These are phyloP conservation scores for Disparrhopalites patrizii DNA, from an alignment of 2,888 invertebrate species.

Conservation along the genomic window DNA sequence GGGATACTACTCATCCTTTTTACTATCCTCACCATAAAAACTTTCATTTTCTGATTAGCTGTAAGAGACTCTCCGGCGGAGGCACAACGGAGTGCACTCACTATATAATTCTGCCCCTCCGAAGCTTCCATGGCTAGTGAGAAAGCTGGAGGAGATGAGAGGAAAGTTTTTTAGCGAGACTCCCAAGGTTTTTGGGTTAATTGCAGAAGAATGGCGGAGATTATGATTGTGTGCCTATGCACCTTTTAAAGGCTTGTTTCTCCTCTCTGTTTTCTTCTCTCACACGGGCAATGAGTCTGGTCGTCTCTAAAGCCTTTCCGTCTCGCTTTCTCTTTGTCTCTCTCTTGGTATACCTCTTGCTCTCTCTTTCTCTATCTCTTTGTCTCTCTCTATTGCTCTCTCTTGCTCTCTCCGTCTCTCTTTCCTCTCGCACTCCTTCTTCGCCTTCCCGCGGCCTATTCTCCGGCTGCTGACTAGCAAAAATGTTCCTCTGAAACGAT, in stretches of 20 bases:
- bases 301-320: too few species aligned
- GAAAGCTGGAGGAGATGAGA: constrained; percentile 7
- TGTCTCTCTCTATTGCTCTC: constrained; percentile 4
- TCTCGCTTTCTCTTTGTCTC: too few species aligned
- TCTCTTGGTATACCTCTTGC: not conserved
- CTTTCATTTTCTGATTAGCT: constrained; percentile 36
- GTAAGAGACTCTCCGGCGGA: not conserved
- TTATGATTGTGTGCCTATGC: not conserved
- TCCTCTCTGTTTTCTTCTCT: too few species aligned
- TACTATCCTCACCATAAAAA: constrained; percentile 33
- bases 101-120: not conserved
- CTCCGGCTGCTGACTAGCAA: too few species aligned
- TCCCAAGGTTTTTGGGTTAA: constrained; percentile 19
- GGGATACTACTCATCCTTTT: too few species aligned
- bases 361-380: not conserved
- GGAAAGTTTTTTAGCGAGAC: not conserved
- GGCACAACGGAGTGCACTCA: not conserved
- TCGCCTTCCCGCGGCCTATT: too few species aligned
- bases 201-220: constrained; percentile 23
- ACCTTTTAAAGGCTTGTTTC: too few species aligned
- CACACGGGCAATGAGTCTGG: too few species aligned
- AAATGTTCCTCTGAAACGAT: too few species aligned
- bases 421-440: too few species aligned
- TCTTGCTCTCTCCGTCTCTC: too few species aligned
- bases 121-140: not conserved